Conservation (phyloP, 2,888 invertebrate species). For the Pheosia gnoma region DNA sequence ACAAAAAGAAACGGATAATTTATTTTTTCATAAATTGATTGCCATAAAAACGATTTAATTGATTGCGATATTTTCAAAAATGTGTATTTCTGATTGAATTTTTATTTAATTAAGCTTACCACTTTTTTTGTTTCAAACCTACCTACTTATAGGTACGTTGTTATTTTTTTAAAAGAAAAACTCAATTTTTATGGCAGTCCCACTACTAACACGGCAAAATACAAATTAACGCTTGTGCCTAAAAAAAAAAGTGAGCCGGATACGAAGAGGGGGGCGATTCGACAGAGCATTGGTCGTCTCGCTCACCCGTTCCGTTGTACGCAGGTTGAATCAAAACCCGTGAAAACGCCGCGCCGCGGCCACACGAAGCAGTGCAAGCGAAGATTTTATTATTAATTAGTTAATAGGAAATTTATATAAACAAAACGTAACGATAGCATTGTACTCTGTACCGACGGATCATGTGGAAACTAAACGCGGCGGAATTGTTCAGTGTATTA, state of each 20-base stretch:
- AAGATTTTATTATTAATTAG: conserved; percentile 39
- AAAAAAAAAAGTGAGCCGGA: conserved; percentile 66
- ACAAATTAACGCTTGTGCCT: conserved; percentile 24
- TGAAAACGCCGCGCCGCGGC: conserved; percentile 45
- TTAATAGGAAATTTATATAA: conserved; percentile 41
- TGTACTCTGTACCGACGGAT: not conserved
- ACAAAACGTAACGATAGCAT: conserved; percentile 12
- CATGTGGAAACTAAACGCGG: not conserved
- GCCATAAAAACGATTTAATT: conserved; percentile 35
- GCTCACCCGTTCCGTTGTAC: conserved; percentile 80
- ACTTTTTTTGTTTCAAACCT: too few species aligned
- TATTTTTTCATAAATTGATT: conserved; percentile 38
- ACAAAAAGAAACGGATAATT: conserved; percentile 21
- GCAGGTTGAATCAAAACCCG: conserved; percentile 83
- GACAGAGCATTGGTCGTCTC: conserved; percentile 67
- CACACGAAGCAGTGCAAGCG: conserved; percentile 13
- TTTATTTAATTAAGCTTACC: too few species aligned
- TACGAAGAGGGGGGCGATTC: conserved; percentile 77
- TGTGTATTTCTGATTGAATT: too few species aligned
- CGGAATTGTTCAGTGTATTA: conserved; percentile 38
- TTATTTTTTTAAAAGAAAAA: conserved; percentile 6
- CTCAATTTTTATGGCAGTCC: conserved; percentile 47
- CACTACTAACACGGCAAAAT: conserved; percentile 34
- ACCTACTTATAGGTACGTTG: not conserved
- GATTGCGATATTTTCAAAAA: too few species aligned